Base-by-base conservation (phyloP, 2,797 vertebrate species). In the Gobionotothen gibberifrons region DNA sequence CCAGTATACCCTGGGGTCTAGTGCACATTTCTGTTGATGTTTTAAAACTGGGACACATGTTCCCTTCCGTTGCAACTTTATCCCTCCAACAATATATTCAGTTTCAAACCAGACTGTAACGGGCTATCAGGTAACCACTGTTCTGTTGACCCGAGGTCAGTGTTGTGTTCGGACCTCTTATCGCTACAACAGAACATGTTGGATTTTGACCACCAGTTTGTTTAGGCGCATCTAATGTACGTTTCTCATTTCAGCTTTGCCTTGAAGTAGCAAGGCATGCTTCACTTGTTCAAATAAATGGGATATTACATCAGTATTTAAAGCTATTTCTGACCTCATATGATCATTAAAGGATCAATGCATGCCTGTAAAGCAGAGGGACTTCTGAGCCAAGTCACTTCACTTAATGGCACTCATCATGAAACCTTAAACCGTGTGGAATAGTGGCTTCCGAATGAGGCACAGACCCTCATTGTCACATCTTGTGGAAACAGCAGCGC, bases 391-490 rank as follows among this genome's bases (percentile, higher is more conserved):
- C 22, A 66, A 68, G 36, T 72, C 19, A 15, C 58, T 17, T 64
- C 29, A 55, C 29, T 71, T 56, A 40, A 48, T 43, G 36, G 79
- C 76, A 65, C 56, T 84, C 67, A 71, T 85, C 69, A 14, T 57
- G 44, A 66, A 82, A 83, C 58, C 49, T 79, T 69, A 36, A 78
- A 39, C 67, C 58, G 63, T 72, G 79, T 84, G 76, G 62, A 62
- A 69, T 67, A 68, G 52, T 53, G 65, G 54, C 78, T 76, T 85
- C 79, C 56, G 61, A 68, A 44, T 42, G 68, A 48, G 71, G 57
- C 74, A 90, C 87, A 90, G 79, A 72, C 73, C 19, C 61, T 79
- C 66, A 82, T 90, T 90, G 87, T 90, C 67, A 56, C 61, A 29
- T 60, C 22, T 60, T 71, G 54, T 65, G 65, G 74, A 87, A 84